Evolutionary conservation across 2,888 invertebrate species (phyloP), one percentile per base, ranked within the genome.

Genomic region (Frankliniella fusca): DNA sequence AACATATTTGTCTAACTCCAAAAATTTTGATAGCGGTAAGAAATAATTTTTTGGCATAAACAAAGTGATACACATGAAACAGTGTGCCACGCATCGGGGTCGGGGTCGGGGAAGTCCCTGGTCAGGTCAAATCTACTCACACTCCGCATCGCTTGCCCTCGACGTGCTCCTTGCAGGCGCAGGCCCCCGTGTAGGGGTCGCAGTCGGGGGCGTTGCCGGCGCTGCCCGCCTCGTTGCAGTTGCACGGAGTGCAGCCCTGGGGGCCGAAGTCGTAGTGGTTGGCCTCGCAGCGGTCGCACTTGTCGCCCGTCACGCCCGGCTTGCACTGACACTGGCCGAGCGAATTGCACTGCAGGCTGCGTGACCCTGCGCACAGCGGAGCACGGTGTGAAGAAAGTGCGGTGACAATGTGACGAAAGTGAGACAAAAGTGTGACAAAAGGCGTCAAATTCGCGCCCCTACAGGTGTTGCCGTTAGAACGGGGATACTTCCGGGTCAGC

Each of bases 301-400:
- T 97, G 84, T 96, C 95, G 0, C 99, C 99, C 0, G 94, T 95
- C 12, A 98, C 97, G 20, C 99, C 99, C 0, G 97, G 95, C 87
- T 98, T 98, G 88, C 99, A 99, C 85, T 94, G 94, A 85, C 99
- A 99, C 87, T 94, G 94, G 82, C 99, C 99, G 87, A 94, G 93
- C 5, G 92, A 91, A 88, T 97, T 96, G 87, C 98, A 99, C 88
- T 98, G 98, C 38, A 96, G 90, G 84, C 92, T 95, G 84, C 95
- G 91, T 0, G 98, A 97, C 61, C 97, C 97, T 92, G 85, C n/a
- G n/a, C 7, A 83, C 49, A 48, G 61, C 50, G 81, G 15, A 83
- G 27, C 48, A 15, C 7, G 15, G 38, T 38, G 38, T n/a, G n/a
- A n/a, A n/a, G n/a, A n/a, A n/a, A n/a, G n/a, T n/a, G n/a, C n/a